Base-by-base conservation (phyloP, 2,888 invertebrate species). In the Epinotia nisella region DNA sequence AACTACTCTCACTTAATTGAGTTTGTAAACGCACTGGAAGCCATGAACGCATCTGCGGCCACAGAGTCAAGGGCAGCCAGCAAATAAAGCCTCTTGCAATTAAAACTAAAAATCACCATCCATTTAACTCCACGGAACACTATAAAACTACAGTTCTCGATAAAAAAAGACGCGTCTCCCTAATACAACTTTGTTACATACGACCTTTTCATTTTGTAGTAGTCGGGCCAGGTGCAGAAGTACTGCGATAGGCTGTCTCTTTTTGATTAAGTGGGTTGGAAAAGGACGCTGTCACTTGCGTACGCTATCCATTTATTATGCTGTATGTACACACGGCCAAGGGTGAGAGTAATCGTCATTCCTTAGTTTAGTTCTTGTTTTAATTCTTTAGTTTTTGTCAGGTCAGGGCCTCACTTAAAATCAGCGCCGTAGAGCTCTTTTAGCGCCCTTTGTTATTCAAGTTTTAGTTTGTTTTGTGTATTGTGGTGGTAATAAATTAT, bases 81-180 rank as follows among this genome's bases (percentile, higher is more conserved):
- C 53, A 19, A 29, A 55, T 65, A 65, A 65, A 65, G 53, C 53
- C 15, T 35, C 51, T 19, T 19, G 51, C 53, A 53, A 65, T 65
- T 53, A 65, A 65, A 65, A 55, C 53, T 65, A 39, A 65, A 65
- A 65, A 55, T 24, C 35, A 10, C 65, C 53, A 53, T 53, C 65
- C 39, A 53, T 15, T 65, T 17, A 17, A 51, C 51, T 39, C 21
- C 24, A 17, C 35, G 29, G 24, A 35, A 35, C 35, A 55, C 53
- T 39, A 65, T 65, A 65, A 65, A 65, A 65, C 53, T 55, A 53
- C 39, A 7, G 3, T 13, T 35, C 19, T 39, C 15, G 1, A 29
- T 29, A 7, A 58, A 58, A 24, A 56, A 58, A 2, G 24, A 1
- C 58, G 19, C 29, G 29, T 58, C 29, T 58, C 3, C 9, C 24